These are phyloP conservation scores for Coelopa frigida DNA, from an alignment of 1,140 invertebrate genomes.

Conservation along the genomic window DNA sequence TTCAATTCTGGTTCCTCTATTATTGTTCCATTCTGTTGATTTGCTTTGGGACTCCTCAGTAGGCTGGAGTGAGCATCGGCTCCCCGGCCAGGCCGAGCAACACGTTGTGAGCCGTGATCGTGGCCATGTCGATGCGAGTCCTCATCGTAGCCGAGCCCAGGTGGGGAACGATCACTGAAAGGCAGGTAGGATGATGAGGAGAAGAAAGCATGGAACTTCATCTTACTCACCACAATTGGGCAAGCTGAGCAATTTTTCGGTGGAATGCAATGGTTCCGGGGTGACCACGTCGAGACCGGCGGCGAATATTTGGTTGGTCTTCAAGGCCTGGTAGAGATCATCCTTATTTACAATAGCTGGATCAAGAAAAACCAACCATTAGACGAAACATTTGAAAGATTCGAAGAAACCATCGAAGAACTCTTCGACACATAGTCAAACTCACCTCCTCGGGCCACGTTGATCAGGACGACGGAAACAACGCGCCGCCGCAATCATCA, in stretches of 20 bases:
- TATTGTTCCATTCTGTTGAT: too few species aligned
- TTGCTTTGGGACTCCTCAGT: too few species aligned
- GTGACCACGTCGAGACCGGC: slow-evolving; percentile 91
- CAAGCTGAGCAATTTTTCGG: slow-evolving; percentile 71
- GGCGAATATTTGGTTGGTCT: slow-evolving; percentile 64
- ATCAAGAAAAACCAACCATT: slow-evolving; percentile 14
- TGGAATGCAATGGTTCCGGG: slow-evolving; percentile 79
- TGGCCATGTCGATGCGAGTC: slow-evolving; percentile 71
- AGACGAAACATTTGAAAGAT: slow-evolving; percentile 64
- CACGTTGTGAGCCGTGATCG: slow-evolving; percentile 71
- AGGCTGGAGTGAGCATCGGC: slow-evolving; percentile 53
- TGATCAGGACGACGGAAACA: slow-evolving; percentile 76
- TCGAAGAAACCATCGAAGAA: slow-evolving; percentile 56
- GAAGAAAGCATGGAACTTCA: too few species aligned
- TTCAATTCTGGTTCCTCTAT: too few species aligned
- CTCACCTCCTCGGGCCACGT: slow-evolving; percentile 68
- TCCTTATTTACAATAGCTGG: slow-evolving; percentile 72
- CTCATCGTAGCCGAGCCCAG: slow-evolving; percentile 74
- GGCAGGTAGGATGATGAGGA: slow-evolving; percentile 46
- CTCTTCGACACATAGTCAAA: slow-evolving; percentile 58
- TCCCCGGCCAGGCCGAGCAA: slow-evolving; percentile 62
- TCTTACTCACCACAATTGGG: slow-evolving; percentile 65
- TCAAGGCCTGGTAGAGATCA: slow-evolving; percentile 70
- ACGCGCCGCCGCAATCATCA: slow-evolving; percentile 45
- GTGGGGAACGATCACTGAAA: slow-evolving; percentile 70